phyloP scores from a whole-genome alignment of 1,140 invertebrate genomes.

The Bombus polaris region DNA sequence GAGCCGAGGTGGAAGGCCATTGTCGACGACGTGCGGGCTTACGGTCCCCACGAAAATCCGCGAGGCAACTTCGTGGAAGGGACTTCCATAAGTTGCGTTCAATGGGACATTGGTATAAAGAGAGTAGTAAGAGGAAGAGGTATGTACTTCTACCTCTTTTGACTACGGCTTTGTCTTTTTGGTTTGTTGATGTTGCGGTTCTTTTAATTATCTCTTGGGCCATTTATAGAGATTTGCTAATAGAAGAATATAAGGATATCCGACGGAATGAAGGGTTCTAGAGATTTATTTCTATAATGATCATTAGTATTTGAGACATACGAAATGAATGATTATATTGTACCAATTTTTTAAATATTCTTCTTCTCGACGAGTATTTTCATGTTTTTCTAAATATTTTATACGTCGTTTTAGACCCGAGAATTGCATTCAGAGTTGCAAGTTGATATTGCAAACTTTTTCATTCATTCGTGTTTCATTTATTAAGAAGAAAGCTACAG shows the following conservation, averaged over 20 bases:
- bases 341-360: too few species aligned
- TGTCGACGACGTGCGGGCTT: conserved; percentile 74
- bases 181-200: conserved; percentile 57
- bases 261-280: too few species aligned
- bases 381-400: too few species aligned
- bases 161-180: conserved; percentile 21
- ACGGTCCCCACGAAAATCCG: conserved; percentile 74
- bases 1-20: conserved; percentile 61
- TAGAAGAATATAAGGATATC: not conserved
- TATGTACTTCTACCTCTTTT: conserved; percentile 39
- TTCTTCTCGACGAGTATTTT: too few species aligned
- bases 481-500: too few species aligned
- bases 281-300: not conserved
- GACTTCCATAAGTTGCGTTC: conserved; percentile 78
- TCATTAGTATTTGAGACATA: too few species aligned
- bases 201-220: conserved; percentile 1
- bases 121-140: conserved; percentile 64
- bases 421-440: too few species aligned
- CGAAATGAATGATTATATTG: too few species aligned
- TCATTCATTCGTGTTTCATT: too few species aligned
- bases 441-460: too few species aligned
- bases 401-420: too few species aligned
- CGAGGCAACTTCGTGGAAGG: conserved; percentile 75
- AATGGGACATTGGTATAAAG: conserved; percentile 79
- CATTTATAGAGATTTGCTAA: not conserved